Evolutionary conservation across 2,888 invertebrate genomes (phyloP), one percentile per base, ranked within the genome.

Genomic region (Acheta domesticus): DNA sequence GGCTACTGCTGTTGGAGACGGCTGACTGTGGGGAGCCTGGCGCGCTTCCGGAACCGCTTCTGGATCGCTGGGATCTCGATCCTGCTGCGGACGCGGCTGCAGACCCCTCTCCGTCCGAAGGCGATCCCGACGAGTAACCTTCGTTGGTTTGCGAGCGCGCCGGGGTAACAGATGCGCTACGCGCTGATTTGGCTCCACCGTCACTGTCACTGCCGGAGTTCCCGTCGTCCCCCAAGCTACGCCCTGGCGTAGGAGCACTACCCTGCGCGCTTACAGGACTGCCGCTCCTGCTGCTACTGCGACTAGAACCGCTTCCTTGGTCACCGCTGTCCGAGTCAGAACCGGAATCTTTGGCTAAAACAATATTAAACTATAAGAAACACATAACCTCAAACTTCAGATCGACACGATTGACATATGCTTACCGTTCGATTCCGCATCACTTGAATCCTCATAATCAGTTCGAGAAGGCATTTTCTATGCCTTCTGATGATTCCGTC

Each of bases 241-340:
- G 76, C 12, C 87, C 87, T 16, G 88, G 87, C 19, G 87, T 87
- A 49, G 87, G 87, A 14, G 86, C 86, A 1, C 87, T 87, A 1
- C 86, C 87, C 77, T 85, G 86, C 48, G 82, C 83, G 23, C 87
- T 85, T 11, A 83, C 83, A n/a, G 88, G 88, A 82, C 87, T 87
- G 5, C 84, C 85, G 82, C 88, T 89, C 14, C 87, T 85, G 83
- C 88, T 88, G 16, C 81, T 81, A 76, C 81, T 82, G 36, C 74
- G 75, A 76, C 84, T 87, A 2, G 88, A 88, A n/a, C 86, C 88
- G 83, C 87, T 87, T 16, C 81, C 81, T 21, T 80, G 80, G 62
- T 87, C 87, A n/a, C 80, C 83, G 62, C 82, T 81, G 73, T 89
- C 89, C 1, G 89, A 89, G 16, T 87, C 89, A 11, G 89, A 88